These are phyloP conservation scores for Hylia prasina DNA, from an alignment of 2,113 vertebrate genomes.

Conservation along the genomic window DNA sequence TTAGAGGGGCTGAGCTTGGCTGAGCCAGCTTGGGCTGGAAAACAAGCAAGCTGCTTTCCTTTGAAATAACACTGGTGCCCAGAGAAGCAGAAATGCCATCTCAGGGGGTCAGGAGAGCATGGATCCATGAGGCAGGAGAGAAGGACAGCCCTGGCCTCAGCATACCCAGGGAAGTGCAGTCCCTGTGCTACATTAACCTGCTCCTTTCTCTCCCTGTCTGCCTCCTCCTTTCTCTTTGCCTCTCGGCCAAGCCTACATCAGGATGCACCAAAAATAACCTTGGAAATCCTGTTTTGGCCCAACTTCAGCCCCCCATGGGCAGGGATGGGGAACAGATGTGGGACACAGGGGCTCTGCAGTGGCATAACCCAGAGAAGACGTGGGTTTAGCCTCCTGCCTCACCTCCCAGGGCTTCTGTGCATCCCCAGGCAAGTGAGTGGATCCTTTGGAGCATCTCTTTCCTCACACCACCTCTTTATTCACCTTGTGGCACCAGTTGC, in stretches of 20 bases:
- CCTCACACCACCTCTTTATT: neutral
- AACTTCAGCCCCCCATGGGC: neutral
- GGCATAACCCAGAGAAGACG: neutral
- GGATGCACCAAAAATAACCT: neutral
- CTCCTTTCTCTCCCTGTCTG: neutral
- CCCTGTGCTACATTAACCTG: neutral
- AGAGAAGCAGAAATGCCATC: neutral
- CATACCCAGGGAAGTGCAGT: neutral
- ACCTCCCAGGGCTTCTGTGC: neutral
- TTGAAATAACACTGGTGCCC: neutral
- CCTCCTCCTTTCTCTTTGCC: neutral
- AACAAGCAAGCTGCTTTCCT: neutral
- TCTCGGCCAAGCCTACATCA: neutral
- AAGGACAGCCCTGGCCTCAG: neutral
- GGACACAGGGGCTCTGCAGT: neutral
- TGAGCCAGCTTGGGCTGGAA: neutral
- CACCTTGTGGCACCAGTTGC: neutral
- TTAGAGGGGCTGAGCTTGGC: conserved; percentile 15
- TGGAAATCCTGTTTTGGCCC: neutral
- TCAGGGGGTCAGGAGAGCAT: fast-evolving
- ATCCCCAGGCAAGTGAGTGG: no score
- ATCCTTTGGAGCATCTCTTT: neutral
- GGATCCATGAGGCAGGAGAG: fast-evolving
- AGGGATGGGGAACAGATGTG: neutral
- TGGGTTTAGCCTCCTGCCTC: neutral